Base-by-base conservation (phyloP, 2,797 vertebrate species). In the Acrossocheilus fasciatus region DNA sequence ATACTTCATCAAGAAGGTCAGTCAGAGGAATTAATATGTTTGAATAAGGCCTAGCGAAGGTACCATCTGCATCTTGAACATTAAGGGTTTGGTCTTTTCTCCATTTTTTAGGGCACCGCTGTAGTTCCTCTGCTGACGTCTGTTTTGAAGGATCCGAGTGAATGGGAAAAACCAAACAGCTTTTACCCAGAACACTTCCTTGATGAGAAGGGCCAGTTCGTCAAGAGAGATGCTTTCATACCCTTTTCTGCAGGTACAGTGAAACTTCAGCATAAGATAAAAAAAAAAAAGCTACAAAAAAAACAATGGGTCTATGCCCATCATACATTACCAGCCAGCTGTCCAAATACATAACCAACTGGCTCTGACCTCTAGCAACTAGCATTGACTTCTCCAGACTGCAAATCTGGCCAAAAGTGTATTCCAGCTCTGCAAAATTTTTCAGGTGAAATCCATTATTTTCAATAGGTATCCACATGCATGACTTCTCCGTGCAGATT, bases 141-240 rank as follows among this genome's bases (percentile, higher is more conserved):
- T 73, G 94, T 94, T 8, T 87, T 95, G 39, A 83, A 85, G 2
- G 94, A 95, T 87, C 87, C 94, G 74, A 91, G 15, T 1, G 89
- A 94, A 79, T 95, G 95, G 95, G 92, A 93, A 59, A 93, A 11
- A 14, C 94, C 93, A 6, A 23, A 91, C 79, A 89, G 85, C 15
- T 95, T 94, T 76, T 92, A 94, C 59, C 94, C 95, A 9, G 86
- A 82, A 64, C 93, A 94, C 78, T 95, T 95, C 87, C 88, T 95
- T 82, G 91, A 95, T 83, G 34, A 91, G 23, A 86, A 94, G 4
- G 94, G 94, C 0, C 85, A 59, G 45, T 93, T 94, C 30, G 20
- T 86, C 34, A 93, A 74, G 82, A 93, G 87, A 84, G 92, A 95
- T 0, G 94, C 93, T 45, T 95, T 95, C 85, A 74, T 95, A 75